phyloP scores from a whole-genome alignment of 1,140 invertebrate species.

The Lethocerus indicus region DNA sequence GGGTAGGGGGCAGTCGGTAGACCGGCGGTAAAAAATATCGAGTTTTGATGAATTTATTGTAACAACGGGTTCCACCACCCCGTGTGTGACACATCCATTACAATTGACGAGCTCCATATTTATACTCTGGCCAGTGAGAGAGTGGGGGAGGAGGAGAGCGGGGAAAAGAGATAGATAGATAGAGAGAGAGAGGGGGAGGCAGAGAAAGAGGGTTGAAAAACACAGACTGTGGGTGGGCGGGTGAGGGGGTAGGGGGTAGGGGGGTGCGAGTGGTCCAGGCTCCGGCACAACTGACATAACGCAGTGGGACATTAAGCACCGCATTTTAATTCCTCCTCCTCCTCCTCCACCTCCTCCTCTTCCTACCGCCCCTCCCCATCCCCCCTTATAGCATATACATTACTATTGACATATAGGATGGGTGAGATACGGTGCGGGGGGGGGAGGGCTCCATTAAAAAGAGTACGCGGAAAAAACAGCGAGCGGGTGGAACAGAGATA shows the following conservation, averaged over 20 bases:
- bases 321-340: conserved; percentile 1
- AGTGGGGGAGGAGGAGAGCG: background rate
- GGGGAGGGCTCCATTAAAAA: too few relatives aligned
- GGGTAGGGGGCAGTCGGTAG: too few relatives aligned
- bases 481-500: too few relatives aligned
- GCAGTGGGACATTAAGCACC: conserved; percentile 4
- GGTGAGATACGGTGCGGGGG: too few relatives aligned
- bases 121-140: background rate
- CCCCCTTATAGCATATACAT: conserved; percentile 5
- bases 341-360: background rate
- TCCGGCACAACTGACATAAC: too few relatives aligned
- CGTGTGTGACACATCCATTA: conserved; percentile 6
- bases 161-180: background rate
- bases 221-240: too few relatives aligned
- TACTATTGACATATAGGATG: conserved; percentile 7
- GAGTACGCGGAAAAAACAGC: too few relatives aligned
- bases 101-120: conserved; percentile 10
- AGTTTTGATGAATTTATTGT: conserved; percentile 13
- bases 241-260: too few relatives aligned
- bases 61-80: background rate
- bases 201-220: too few relatives aligned
- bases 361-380: background rate
- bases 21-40: conserved; percentile 8
- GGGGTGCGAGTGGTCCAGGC: too few relatives aligned
- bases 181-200: background rate